Conservation (phyloP, 2,797 vertebrate species). For the Sparus aurata region DNA sequence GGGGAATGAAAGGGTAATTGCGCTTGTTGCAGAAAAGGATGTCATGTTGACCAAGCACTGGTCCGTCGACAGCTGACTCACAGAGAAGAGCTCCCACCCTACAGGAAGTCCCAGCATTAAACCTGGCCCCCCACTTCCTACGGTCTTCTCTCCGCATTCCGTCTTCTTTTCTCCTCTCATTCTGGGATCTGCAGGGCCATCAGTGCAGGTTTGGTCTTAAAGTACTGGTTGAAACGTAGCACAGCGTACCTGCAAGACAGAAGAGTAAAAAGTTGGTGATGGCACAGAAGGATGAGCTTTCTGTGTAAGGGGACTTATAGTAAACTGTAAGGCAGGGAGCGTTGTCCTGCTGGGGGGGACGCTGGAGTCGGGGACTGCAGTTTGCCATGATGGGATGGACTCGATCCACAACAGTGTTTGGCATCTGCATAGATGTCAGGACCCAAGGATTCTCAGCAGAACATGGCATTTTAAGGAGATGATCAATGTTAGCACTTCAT, state of each 20-base stretch:
- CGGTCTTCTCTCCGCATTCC: background rate
- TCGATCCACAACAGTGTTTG: too few relatives aligned
- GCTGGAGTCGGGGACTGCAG: too few relatives aligned
- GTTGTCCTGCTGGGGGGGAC: too few relatives aligned
- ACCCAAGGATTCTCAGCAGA: too few relatives aligned
- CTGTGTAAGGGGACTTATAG: background rate
- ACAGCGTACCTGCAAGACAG: constrained; percentile 90
- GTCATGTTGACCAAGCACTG: constrained; percentile 23
- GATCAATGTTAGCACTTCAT: too few relatives aligned
- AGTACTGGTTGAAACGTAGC: constrained; percentile 96
- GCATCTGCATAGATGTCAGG: too few relatives aligned
- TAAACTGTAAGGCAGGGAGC: background rate
- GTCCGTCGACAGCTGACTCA: constrained; percentile 38
- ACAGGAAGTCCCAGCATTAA: constrained; percentile 21
- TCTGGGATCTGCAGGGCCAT: constrained; percentile 91
- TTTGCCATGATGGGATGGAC: too few relatives aligned
- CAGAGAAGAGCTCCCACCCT: constrained; percentile 34
- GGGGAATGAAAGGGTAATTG: constrained; percentile 67
- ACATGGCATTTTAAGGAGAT: too few relatives aligned
- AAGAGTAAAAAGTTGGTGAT: background rate
- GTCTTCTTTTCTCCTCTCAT: constrained; percentile 72
- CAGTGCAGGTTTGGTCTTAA: constrained; percentile 93
- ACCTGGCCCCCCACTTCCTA: constrained; percentile 17
- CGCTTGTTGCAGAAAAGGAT: constrained; percentile 52
- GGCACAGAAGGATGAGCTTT: background rate